Conservation (phyloP, 92 coral and sea anemone genomes). For the Heliopora coerulea region DNA sequence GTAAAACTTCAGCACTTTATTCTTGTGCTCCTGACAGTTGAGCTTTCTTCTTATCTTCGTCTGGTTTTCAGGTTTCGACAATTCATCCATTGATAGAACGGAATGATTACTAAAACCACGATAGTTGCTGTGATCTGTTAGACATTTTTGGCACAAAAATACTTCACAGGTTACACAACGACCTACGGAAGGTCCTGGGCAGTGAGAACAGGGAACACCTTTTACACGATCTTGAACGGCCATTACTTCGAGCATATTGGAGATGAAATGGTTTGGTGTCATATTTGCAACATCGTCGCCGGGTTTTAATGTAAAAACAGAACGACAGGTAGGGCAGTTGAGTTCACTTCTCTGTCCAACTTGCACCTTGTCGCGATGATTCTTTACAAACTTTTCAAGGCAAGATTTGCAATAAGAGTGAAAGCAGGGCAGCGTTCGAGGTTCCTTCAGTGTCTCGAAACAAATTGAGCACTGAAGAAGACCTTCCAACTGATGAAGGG, state of each 20-base stretch:
- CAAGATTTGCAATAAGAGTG: slow-evolving; percentile 18
- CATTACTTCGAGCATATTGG: neutral
- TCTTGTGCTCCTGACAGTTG: slow-evolving; percentile 12
- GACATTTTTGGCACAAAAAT: slow-evolving; percentile 32
- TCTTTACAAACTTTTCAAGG: slow-evolving; percentile 14
- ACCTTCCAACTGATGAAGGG: slow-evolving; percentile 3
- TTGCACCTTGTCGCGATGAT: slow-evolving; percentile 12
- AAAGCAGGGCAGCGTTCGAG: slow-evolving; percentile 31
- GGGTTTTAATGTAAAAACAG: neutral
- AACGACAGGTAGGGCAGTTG: slow-evolving; percentile 20
- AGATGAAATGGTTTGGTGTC: slow-evolving; percentile 1
- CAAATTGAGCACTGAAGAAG: slow-evolving; percentile 7
- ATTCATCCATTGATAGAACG: slow-evolving; percentile 3
- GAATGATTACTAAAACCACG: slow-evolving; percentile 7
- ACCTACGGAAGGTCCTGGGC: slow-evolving; percentile 12
- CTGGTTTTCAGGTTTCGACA: slow-evolving; percentile 4
- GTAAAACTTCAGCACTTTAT: slow-evolving; percentile 15
- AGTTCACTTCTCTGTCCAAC: neutral
- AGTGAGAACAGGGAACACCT: slow-evolving; percentile 22
- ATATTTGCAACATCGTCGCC: slow-evolving; percentile 9
- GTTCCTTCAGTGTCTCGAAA: slow-evolving; percentile 15
- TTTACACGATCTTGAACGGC: slow-evolving; percentile 9
- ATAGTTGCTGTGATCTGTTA: slow-evolving; percentile 20
- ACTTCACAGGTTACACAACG: slow-evolving; percentile 37
- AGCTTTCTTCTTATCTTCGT: slow-evolving; percentile 16